phyloP scores from a whole-genome alignment of 1,140 invertebrate species.

The Zaprionus inermis region DNA sequence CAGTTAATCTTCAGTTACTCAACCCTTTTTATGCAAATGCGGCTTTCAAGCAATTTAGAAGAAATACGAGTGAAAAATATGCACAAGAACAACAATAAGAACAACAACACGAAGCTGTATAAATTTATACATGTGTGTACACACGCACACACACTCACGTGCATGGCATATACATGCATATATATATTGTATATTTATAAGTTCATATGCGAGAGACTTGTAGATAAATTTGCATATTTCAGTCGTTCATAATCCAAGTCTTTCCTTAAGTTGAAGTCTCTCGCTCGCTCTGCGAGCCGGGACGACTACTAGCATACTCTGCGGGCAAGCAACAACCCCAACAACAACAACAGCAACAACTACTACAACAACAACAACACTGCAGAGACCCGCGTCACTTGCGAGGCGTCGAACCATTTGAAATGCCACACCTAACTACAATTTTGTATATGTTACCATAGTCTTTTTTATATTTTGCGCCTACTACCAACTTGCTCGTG shows the following conservation, averaged over 20 bases:
- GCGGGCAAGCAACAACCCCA: slow-evolving; percentile 49
- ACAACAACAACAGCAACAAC: slow-evolving; percentile 39
- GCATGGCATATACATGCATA: slow-evolving; percentile 11
- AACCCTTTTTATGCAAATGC: slow-evolving; percentile 81
- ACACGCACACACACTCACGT: slow-evolving; percentile 17
- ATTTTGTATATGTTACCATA: slow-evolving; percentile 39
- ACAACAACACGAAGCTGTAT: slow-evolving; percentile 61
- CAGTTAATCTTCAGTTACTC: slow-evolving; percentile 80
- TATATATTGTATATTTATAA: slow-evolving; percentile 43
- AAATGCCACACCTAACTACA: slow-evolving; percentile 80
- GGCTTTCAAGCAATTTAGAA: slow-evolving; percentile 69
- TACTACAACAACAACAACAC: slow-evolving; percentile 34
- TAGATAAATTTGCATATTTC: slow-evolving; percentile 80
- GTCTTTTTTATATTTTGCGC: slow-evolving; percentile 59
- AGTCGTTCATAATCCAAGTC: slow-evolving; percentile 81
- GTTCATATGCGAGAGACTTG: slow-evolving; percentile 74
- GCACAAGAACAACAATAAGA: slow-evolving; percentile 48
- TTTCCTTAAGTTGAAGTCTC: slow-evolving; percentile 73
- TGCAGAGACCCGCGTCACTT: slow-evolving; percentile 58
- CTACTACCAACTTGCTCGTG: slow-evolving; percentile 69
- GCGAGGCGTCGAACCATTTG: slow-evolving; percentile 79
- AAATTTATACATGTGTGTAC: slow-evolving; percentile 62
- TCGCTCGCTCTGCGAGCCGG: neutral
- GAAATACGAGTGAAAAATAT: slow-evolving; percentile 71
- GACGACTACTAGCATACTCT: neutral